Evolutionary conservation across 1,140 invertebrate genomes (phyloP).

Genomic region (Tetraneura akinire): DNA sequence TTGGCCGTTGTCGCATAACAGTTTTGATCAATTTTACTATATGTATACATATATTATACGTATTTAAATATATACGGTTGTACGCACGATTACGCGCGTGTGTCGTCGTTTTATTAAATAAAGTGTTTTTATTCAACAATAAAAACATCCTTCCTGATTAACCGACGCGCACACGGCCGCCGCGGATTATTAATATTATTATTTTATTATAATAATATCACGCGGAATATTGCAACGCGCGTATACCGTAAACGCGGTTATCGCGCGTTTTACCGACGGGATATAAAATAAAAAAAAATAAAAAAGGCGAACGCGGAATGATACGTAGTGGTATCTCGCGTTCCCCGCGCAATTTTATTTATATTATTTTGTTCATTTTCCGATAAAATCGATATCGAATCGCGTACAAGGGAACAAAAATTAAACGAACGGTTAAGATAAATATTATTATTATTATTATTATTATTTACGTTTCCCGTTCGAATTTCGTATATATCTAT

Average conservation of each 20-base stretch:
- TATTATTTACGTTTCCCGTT: too few relatives aligned
- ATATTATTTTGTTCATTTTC: too few relatives aligned
- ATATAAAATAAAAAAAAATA: too few relatives aligned
- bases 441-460: not conserved
- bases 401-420: too few relatives aligned
- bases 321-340: too few relatives aligned
- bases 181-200: slow-evolving; percentile 37
- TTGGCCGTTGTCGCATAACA: slow-evolving; percentile 20
- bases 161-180: slow-evolving; percentile 8
- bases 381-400: too few relatives aligned
- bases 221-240: not conserved
- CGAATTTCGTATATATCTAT: too few relatives aligned
- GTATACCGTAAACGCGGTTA: too few relatives aligned
- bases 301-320: too few relatives aligned
- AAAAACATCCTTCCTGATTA: slow-evolving; percentile 52
- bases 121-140: slow-evolving; percentile 52
- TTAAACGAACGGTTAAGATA: not conserved
- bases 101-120: slow-evolving; percentile 51
- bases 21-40: slow-evolving; percentile 34
- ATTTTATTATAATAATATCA: slow-evolving; percentile 45
- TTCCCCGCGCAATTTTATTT: too few relatives aligned
- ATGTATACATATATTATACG: not conserved
- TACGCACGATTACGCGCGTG: slow-evolving; percentile 9
- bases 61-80: not conserved
- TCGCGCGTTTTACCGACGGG: too few relatives aligned